Evolutionary conservation across 2,797 vertebrate genomes (phyloP).

Genomic region (Pogonophryne albipinna): DNA sequence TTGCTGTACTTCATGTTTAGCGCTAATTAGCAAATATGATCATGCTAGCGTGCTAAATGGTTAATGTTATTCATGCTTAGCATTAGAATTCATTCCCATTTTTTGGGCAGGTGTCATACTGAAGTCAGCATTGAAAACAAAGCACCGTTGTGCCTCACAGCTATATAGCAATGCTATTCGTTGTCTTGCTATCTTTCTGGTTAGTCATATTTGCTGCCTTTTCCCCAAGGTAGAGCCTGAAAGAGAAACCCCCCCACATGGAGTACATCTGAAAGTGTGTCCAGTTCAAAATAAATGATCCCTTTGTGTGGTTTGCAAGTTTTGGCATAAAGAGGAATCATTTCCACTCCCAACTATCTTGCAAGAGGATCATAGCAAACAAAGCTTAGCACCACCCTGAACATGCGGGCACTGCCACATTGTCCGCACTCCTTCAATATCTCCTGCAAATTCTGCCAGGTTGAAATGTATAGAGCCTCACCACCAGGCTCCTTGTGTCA

Average conservation of each 20-base stretch:
- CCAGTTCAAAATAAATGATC: slow-evolving; percentile 45
- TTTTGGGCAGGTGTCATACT: neutral
- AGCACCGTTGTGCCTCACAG: neutral
- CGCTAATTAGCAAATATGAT: neutral
- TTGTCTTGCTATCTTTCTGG: neutral
- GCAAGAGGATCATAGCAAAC: slow-evolving; percentile 69
- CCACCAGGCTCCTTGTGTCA: slow-evolving; percentile 65
- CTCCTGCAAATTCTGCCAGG: slow-evolving; percentile 48
- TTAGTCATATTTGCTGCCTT: no score
- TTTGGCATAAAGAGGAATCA: slow-evolving; percentile 46
- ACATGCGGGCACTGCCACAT: slow-evolving; percentile 49
- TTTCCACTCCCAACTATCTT: slow-evolving; percentile 34
- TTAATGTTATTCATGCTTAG: neutral
- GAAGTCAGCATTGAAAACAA: neutral
- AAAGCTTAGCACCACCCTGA: slow-evolving; percentile 20
- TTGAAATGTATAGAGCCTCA: slow-evolving; percentile 67
- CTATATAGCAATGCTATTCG: neutral
- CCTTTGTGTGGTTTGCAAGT: slow-evolving; percentile 55
- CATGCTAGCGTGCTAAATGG: neutral
- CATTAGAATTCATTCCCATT: neutral
- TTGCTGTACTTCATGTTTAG: neutral
- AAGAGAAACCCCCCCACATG: neutral
- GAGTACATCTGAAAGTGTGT: slow-evolving; percentile 51
- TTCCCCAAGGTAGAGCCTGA: neutral
- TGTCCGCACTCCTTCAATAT: slow-evolving; percentile 61